Base-by-base conservation (phyloP, 2,888 invertebrate genomes). In the Monoplex corrugatus region DNA sequence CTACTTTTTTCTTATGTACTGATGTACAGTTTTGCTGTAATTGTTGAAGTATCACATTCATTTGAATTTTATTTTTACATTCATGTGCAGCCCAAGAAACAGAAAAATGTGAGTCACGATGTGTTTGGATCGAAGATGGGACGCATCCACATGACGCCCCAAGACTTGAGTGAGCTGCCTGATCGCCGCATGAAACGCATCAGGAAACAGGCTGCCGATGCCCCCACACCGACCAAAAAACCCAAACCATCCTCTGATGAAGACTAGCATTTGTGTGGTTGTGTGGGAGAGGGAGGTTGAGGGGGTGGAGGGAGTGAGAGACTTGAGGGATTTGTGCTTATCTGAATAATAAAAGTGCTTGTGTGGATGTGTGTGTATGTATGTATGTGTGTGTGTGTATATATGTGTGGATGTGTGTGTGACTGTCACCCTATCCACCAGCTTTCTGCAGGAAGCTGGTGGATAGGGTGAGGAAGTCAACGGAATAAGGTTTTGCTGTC, bases 71-170 rank as follows among this genome's bases (percentile, higher is more conserved):
- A n/a, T n/a, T n/a, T 43, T 44, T 80, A 8, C 44, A 68, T 88
- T 43, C 84, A 38, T 87, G 95, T 96, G n/a, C 93, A 97, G 97
- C 97, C 97, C 0, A 97, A 97, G 92, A 98, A 98, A 94, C 98
- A 98, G 97, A 99, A 99, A 97, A 99, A 99, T 95, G 97, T 99
- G 89, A 97, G 97, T 0, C 97, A 97, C 87, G 98, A 99, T 96
- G 97, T 97, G 3, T 97, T 99, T 94, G 99, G 99, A 88, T 98
- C 98, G 16, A 98, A 97, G 93, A 97, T 98, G 94, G 99, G 99
- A 78, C 97, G 98, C 87, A 97, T 99, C 89, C 99, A 99, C 96
- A 97, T 99, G 97, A 98, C 98, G 92, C 97, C 97, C 93, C 99
- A 99, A 95, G 97, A 98, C 94, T 97, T 99, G 57, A 97, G 97